A percentile compares a stretch with the other conserved stretches of the same genome.
These are phyloP conservation scores for Pimephales promelas DNA, from an alignment of 2,113 vertebrate genomes.

Conservation along the genomic window DNA sequence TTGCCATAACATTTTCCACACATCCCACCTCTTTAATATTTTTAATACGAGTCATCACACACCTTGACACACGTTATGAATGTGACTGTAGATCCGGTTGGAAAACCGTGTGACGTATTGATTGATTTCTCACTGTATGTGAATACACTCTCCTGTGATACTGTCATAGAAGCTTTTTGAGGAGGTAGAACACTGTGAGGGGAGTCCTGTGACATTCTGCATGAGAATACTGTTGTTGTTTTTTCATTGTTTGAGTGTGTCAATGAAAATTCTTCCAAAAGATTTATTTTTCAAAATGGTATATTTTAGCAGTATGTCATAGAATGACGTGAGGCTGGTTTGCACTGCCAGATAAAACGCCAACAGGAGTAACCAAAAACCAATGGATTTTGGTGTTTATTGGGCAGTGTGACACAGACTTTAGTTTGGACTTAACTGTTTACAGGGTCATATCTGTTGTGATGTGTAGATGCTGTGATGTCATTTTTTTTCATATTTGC, in stretches of 20 bases:
- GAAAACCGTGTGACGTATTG: not conserved
- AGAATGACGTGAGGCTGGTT: not conserved
- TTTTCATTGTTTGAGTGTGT: not conserved
- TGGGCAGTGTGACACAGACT: not conserved
- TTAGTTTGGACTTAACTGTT: not conserved
- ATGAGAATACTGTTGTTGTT: slow-evolving; percentile 6
- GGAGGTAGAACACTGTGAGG: slow-evolving; percentile 39
- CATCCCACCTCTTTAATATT: not conserved
- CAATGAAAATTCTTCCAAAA: slow-evolving; percentile 13
- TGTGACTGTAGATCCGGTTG: not conserved
- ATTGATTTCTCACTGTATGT: not conserved
- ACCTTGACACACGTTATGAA: not conserved
- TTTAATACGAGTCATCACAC: slow-evolving; percentile 10
- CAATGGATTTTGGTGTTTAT: not conserved
- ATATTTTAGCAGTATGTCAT: slow-evolving; percentile 5
- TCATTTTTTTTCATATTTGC: slow-evolving; percentile 59
- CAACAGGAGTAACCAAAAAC: not conserved
- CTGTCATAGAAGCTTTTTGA: not conserved
- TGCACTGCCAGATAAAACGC: not conserved
- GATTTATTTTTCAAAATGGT: not conserved
- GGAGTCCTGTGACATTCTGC: slow-evolving; percentile 22
- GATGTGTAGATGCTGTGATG: too few species aligned
- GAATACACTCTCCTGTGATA: slow-evolving; percentile 14
- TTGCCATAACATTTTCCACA: slow-evolving; percentile 17
- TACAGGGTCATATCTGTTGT: slow-evolving; percentile 36